These are phyloP conservation scores for Belonocnema kinseyi DNA, from an alignment of 1,140 invertebrate species.

Conservation along the genomic window DNA sequence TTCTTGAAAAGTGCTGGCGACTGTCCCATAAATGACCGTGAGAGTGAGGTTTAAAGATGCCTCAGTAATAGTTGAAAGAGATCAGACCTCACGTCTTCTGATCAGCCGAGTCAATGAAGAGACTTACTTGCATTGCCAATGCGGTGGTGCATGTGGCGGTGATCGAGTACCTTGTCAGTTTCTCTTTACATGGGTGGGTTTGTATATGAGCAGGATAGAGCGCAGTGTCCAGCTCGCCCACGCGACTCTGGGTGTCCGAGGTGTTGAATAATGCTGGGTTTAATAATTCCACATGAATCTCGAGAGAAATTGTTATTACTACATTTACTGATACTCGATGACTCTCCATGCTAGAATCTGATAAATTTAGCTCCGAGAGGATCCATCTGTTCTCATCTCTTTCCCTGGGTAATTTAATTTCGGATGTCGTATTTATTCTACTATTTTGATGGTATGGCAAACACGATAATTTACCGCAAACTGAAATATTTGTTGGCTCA, in stretches of 20 bases:
- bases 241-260: conserved; percentile 53
- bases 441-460: not conserved
- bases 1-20: too few relatives aligned
- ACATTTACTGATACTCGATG: conserved; percentile 34
- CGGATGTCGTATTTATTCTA: not conserved
- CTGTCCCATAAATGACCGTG: not conserved
- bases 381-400: not conserved
- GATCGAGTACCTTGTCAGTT: conserved; percentile 52
- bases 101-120: conserved; percentile 42
- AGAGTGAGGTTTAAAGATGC: not conserved
- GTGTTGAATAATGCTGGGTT: conserved; percentile 51
- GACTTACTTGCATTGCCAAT: conserved; percentile 42
- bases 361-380: too few relatives aligned
- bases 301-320: conserved; percentile 51
- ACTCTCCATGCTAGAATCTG: too few relatives aligned
- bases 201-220: conserved; percentile 42
- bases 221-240: conserved; percentile 49
- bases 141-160: conserved; percentile 40
- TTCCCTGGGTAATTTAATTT: not conserved
- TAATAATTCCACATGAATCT: conserved; percentile 44
- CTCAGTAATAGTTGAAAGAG: conserved; percentile 16
- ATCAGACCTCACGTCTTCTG: conserved; percentile 20
- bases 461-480: conserved; percentile 20
- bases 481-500: conserved; percentile 17
- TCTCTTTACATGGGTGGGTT: conserved; percentile 44